Evolutionary conservation across 2,797 vertebrate genomes (phyloP).

Genomic region (Melanotaenia trifasciata): DNA sequence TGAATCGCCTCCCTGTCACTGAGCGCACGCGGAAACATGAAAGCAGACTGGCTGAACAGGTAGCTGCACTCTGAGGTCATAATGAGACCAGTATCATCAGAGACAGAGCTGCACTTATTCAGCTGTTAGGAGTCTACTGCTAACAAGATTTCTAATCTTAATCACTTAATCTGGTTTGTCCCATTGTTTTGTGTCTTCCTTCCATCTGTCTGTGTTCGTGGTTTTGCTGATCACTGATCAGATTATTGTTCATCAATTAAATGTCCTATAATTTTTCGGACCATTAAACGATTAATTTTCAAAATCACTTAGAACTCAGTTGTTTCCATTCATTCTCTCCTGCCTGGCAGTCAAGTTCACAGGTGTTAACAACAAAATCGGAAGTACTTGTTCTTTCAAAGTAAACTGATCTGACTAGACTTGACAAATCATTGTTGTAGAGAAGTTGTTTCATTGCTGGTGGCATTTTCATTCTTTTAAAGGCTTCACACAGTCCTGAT

Average conservation of each 20-base stretch:
- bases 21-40: neutral
- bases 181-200: conserved; percentile 39
- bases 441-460: neutral
- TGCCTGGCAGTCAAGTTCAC: conserved; percentile 17
- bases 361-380: neutral
- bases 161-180: conserved; percentile 68
- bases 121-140: conserved; percentile 8
- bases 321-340: neutral
- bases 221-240: conserved; percentile 6
- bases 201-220: conserved; percentile 10
- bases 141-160: conserved; percentile 56
- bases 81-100: neutral
- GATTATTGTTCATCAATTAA: conserved; percentile 2
- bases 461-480: neutral
- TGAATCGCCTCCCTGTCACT: neutral
- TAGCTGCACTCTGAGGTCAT: neutral
- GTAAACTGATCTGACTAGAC: conserved; percentile 8
- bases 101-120: conserved; percentile 26
- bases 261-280: neutral
- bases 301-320: neutral
- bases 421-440: neutral
- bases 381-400: conserved; percentile 14
- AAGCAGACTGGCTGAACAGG: conserved; percentile 43
- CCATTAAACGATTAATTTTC: neutral
- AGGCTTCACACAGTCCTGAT: neutral